Base-by-base conservation (phyloP, 2,888 invertebrate species). In the Boloria euphrosyne region DNA sequence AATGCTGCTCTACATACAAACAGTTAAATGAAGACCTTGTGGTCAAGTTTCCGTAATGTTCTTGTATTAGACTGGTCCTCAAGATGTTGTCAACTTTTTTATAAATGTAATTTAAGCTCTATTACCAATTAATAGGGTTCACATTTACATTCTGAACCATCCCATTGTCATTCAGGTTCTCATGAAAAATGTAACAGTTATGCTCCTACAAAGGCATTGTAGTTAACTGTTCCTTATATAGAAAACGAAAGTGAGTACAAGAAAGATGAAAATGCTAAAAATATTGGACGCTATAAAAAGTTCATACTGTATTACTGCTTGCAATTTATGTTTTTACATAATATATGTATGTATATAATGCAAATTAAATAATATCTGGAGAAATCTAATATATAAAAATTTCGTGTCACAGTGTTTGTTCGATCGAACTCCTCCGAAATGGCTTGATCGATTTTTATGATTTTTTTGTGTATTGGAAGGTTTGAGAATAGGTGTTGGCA, bases 21-120 rank as follows among this genome's bases (percentile, higher is more conserved):
- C 83, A 81, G 84, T 80, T 74, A 73, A 71, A 80, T 68, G 75
- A 75, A 83, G 89, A 79, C 89, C 90, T 90, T 90, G 90, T 83
- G 85, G 86, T 87, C 89, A 78, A 78, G 84, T 87, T 88, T 87
- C 89, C 86, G 82, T 76, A 78, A 75, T 79, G 84, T 85, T 86
- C 87, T 83, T 84, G 79, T 69, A 71, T 77, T 79, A 79, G 74
- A 78, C 77, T 78, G 72, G 77, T 76, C 71, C 73, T 71, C 68
- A 67, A 70, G 71, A 72, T 69, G 68, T 62, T 70, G 66, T 66
- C 63, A 68, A 66, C 50, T 53, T 38, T 59, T 60, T 31, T 62
- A 65, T 66, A 38, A 57, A 16, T 54, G n/a, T 53, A 70, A 47
- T 65, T 60, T 65, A 13, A 67, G 50, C 53, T 61, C 55, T 69